These are phyloP conservation scores for Synanthedon formicaeformis DNA, from an alignment of 2,888 invertebrate species.

Conservation along the genomic window DNA sequence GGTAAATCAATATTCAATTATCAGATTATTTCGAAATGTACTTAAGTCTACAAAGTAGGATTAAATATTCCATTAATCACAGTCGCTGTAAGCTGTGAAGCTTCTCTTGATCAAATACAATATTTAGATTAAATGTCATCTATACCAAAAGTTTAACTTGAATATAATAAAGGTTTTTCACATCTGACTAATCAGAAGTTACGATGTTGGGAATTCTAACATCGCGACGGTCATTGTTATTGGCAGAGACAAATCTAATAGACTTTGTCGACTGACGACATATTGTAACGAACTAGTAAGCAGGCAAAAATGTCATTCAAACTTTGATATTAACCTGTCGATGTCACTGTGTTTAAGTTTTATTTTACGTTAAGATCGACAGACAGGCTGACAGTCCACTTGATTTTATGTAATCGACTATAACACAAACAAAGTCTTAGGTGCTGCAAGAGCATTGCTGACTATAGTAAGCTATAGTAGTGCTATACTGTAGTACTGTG, in stretches of 20 bases:
- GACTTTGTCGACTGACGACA: neutral
- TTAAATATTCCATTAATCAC: neutral
- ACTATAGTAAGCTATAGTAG: too few relatives aligned
- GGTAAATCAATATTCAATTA: neutral
- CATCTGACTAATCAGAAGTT: slow-evolving; percentile 20
- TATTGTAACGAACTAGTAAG: too few relatives aligned
- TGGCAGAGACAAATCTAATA: slow-evolving; percentile 33
- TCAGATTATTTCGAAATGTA: neutral
- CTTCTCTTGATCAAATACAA: neutral
- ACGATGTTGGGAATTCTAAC: slow-evolving; percentile 34
- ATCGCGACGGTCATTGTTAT: slow-evolving; percentile 39
- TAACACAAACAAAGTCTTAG: too few relatives aligned
- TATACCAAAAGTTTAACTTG: neutral
- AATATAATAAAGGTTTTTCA: slow-evolving; percentile 19
- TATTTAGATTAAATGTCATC: neutral
- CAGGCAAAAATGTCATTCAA: too few relatives aligned
- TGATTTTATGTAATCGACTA: too few relatives aligned
- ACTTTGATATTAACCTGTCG: too few relatives aligned
- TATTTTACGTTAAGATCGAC: too few relatives aligned
- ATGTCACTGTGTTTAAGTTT: too few relatives aligned
- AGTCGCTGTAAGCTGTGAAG: neutral
- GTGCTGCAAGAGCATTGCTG: too few relatives aligned
- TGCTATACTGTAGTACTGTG: too few relatives aligned
- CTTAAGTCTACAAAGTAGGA: neutral
- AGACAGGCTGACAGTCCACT: too few relatives aligned